Evolutionary conservation across 1,140 invertebrate genomes (phyloP).

Genomic region (Drosophila repletoides): DNA sequence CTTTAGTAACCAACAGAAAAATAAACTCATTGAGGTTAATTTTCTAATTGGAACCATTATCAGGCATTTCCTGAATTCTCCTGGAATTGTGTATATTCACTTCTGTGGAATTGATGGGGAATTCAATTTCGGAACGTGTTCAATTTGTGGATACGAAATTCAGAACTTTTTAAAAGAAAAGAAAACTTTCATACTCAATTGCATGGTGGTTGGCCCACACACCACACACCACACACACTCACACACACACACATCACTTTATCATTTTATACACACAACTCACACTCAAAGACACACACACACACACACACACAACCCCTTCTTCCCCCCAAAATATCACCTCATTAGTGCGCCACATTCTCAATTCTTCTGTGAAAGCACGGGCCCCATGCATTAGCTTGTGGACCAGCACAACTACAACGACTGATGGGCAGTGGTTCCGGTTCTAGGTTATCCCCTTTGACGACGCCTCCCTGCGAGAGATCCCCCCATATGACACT

Average conservation of each 20-base stretch:
- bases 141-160: too few relatives aligned
- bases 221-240: slow-evolving; percentile 17
- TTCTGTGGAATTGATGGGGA: too few relatives aligned
- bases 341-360: slow-evolving; percentile 81
- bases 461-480: slow-evolving; percentile 94
- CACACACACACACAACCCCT: slow-evolving; percentile 5
- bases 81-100: too few relatives aligned
- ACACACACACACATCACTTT: slow-evolving; percentile 6
- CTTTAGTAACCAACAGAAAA: too few relatives aligned
- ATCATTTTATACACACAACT: too few relatives aligned
- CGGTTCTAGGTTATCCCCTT: slow-evolving; percentile 88
- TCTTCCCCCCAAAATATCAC: slow-evolving; percentile 49
- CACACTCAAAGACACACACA: slow-evolving; percentile 18
- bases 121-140: too few relatives aligned
- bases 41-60: too few relatives aligned
- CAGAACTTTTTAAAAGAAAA: too few relatives aligned
- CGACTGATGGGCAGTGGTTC: slow-evolving; percentile 82
- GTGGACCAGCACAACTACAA: slow-evolving; percentile 79
- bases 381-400: slow-evolving; percentile 71
- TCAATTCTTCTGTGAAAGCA: slow-evolving; percentile 83
- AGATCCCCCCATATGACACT: slow-evolving; percentile 93
- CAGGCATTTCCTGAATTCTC: too few relatives aligned
- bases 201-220: too few relatives aligned
- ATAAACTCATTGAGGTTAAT: too few relatives aligned
- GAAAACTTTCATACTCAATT: too few relatives aligned